Evolutionary conservation across 2,113 vertebrate genomes (phyloP).

Genomic region (Prunella fulvescens): DNA sequence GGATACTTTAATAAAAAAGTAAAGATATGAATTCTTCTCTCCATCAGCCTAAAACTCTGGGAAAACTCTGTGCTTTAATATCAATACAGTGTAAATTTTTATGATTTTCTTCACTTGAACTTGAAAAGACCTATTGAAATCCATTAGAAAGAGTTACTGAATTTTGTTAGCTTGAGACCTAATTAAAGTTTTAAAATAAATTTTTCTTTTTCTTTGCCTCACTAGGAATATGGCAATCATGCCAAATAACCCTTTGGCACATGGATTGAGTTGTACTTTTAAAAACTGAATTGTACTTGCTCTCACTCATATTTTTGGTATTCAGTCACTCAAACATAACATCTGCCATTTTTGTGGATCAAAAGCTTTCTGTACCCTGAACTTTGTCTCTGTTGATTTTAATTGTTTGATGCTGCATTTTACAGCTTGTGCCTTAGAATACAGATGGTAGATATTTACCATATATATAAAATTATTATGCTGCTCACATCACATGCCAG

Average conservation of each 20-base stretch:
- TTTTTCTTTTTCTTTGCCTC: background rate
- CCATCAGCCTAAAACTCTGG: background rate
- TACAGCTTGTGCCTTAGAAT: background rate
- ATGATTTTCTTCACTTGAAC: background rate
- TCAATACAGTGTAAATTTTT: background rate
- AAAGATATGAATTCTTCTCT: background rate
- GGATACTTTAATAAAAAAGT: background rate
- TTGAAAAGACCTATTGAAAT: background rate
- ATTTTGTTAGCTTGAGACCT: background rate
- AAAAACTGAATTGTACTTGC: background rate
- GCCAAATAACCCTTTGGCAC: background rate
- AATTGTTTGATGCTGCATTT: slow-evolving; percentile 57
- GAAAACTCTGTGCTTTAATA: background rate
- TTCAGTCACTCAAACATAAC: slow-evolving; percentile 13
- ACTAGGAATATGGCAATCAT: background rate
- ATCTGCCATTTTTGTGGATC: slow-evolving; percentile 34
- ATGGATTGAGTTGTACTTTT: background rate
- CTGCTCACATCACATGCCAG: slow-evolving; percentile 50
- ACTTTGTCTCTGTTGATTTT: slow-evolving; percentile 40
- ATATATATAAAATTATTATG: slow-evolving; percentile 45
- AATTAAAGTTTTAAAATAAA: background rate
- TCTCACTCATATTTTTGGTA: background rate
- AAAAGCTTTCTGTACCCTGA: slow-evolving; percentile 32
- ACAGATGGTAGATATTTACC: slow-evolving; percentile 62
- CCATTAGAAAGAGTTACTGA: background rate